Evolutionary conservation across 2,797 vertebrate species (phyloP).

Genomic region (Rhincodon typus): DNA sequence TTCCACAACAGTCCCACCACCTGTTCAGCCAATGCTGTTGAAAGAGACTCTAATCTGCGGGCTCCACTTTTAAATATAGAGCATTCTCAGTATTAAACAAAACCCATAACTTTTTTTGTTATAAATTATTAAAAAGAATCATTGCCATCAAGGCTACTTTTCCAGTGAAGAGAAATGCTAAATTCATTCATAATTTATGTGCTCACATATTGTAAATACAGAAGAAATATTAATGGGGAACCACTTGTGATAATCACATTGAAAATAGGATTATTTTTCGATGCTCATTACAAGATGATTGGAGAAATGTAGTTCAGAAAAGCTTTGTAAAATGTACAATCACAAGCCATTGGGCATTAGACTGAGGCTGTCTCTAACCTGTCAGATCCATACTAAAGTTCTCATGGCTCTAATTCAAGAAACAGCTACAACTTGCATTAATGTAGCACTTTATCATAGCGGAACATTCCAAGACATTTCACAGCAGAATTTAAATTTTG

Average conservation of each 20-base stretch:
- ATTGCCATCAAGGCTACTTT: not conserved
- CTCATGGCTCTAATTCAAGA: not conserved
- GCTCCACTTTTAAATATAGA: not conserved
- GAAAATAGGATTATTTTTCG: not conserved
- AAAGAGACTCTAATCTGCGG: not conserved
- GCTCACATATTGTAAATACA: not conserved
- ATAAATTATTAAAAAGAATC: not conserved
- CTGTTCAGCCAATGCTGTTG: too few relatives aligned
- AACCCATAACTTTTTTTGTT: not conserved
- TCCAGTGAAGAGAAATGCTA: not conserved
- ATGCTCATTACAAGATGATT: not conserved
- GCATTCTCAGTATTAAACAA: not conserved
- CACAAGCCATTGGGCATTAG: not conserved
- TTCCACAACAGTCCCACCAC: not conserved
- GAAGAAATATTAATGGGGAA: too few relatives aligned
- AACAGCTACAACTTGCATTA: not conserved
- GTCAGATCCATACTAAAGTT: not conserved
- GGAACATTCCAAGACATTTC: not conserved
- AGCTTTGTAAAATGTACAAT: not conserved
- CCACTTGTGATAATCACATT: not conserved
- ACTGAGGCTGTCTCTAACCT: not conserved
- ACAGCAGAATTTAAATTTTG: not conserved
- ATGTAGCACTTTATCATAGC: too few relatives aligned
- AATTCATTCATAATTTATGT: not conserved
- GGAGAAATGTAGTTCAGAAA: not conserved